These are phyloP conservation scores for Lamprologus speciosus DNA, from an alignment of 2,113 vertebrate species.

Conservation along the genomic window DNA sequence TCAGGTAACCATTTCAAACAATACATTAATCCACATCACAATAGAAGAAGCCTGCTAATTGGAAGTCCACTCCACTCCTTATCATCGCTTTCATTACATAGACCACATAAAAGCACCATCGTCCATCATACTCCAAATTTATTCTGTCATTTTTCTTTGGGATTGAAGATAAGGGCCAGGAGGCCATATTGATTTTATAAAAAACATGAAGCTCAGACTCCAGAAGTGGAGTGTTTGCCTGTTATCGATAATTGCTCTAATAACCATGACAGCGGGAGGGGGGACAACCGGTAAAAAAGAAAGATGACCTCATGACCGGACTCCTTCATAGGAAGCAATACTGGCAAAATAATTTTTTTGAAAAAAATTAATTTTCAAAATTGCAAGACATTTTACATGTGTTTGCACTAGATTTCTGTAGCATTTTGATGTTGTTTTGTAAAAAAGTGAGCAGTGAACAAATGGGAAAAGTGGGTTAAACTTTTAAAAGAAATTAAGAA, in stretches of 20 bases:
- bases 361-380: neutral
- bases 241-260: constrained; percentile 74
- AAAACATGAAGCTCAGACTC: constrained; percentile 53
- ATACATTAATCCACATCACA: constrained; percentile 31
- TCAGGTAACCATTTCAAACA: constrained; percentile 24
- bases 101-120: constrained; percentile 38
- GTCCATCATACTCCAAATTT: constrained; percentile 63
- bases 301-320: neutral
- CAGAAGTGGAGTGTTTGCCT: constrained; percentile 62
- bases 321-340: neutral
- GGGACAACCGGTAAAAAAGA: neutral
- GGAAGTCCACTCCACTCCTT: constrained; percentile 52
- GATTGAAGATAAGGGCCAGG: constrained; percentile 37
- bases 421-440: neutral
- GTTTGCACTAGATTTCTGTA: neutral
- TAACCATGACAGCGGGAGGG: constrained; percentile 57
- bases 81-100: constrained; percentile 49
- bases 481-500: neutral
- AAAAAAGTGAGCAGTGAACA: neutral
- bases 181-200: constrained; percentile 67
- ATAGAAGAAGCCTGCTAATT: constrained; percentile 38
- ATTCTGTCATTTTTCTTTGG: constrained; percentile 63
- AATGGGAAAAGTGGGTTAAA: neutral
- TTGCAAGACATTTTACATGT: neutral
- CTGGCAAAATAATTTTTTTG: neutral